Evolutionary conservation across 2,113 vertebrate species (phyloP), one percentile per base, ranked within the genome.

Genomic region (Pelusios castaneus): DNA sequence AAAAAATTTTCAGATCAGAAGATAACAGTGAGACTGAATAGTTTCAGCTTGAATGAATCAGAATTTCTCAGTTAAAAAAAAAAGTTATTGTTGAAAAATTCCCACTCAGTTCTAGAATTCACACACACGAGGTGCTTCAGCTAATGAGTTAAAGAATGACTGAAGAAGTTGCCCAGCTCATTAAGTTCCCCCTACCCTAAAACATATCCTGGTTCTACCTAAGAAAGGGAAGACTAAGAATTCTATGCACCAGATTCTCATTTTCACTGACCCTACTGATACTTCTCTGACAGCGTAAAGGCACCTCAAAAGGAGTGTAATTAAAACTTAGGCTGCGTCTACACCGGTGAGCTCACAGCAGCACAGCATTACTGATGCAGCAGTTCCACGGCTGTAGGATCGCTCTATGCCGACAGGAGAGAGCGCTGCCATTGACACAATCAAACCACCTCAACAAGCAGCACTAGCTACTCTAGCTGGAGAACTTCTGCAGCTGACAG

Each of bases 191-290:
- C 25, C 52, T 25, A 16, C 3, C 49, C 9, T 25, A 80, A 27
- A 83, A 38, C 45, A 89, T 22, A 52, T 0, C 0, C 12, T 21
- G 5, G 41, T 43, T 31, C 47, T 82, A 70, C 67, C 22, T 31
- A 79, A 81, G 29, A 89, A 21, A 0, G 0, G 12, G 19, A 79
- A n/a, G 13, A 58, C 49, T 29, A 89, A 60, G 73, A 87, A 0
- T 1, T 8, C 49, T 92, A 82, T 91, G 24, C 49, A 5, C 41
- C 76, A 45, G 0, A 0, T 54, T 60, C 34, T 31, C 27, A 76
- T 16, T 92, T 49, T 87, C 47, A 92, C 80, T 91, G 49, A 91
- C 60, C n/a, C n/a, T n/a, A n/a, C n/a, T n/a, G n/a, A n/a, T n/a
- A n/a, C n/a, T 31, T 21, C 67, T 22, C n/a, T 60, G 56, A 11